Evolutionary conservation across 2,797 vertebrate genomes (phyloP).

Genomic region (Vultur gryphus): DNA sequence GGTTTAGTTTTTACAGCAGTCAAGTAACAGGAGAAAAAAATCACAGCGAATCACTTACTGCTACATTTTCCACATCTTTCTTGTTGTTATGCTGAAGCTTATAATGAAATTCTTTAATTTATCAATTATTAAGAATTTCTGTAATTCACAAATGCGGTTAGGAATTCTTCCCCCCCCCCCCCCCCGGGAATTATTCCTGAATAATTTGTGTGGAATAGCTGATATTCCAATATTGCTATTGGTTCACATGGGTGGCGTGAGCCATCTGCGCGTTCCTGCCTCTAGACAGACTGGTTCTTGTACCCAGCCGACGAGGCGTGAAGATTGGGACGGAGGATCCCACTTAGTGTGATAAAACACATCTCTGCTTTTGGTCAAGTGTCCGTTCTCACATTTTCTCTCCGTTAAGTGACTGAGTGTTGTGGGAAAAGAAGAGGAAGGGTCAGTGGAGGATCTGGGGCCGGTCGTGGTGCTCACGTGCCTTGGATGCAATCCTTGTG

Average conservation of each 20-base stretch:
- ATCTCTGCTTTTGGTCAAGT: not conserved
- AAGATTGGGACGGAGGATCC: not conserved
- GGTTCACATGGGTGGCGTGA: not conserved
- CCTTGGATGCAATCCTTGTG: not conserved
- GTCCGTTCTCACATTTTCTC: not conserved
- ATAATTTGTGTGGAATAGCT: not conserved
- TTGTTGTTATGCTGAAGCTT: not conserved
- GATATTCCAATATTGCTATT: not conserved
- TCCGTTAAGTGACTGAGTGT: not conserved
- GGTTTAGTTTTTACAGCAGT: not conserved
- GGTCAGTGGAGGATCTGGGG: not conserved
- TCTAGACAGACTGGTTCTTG: not conserved
- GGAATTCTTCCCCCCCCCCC: not conserved
- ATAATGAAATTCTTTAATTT: not conserved
- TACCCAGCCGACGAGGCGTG: not conserved
- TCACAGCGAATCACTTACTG: not conserved
- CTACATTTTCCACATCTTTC: not conserved
- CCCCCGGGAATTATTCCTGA: not conserved
- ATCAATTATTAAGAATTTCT: not conserved
- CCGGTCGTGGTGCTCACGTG: rapidly evolving
- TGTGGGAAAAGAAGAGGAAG: not conserved
- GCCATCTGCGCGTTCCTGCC: not conserved
- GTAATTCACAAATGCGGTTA: not conserved
- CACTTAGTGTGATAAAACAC: not conserved
- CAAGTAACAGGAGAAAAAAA: not conserved